A percentile compares a stretch with the other conserved stretches of the same genome.
Evolutionary conservation across 2,113 vertebrate genomes (phyloP).

Genomic region (Petroica traversi): DNA sequence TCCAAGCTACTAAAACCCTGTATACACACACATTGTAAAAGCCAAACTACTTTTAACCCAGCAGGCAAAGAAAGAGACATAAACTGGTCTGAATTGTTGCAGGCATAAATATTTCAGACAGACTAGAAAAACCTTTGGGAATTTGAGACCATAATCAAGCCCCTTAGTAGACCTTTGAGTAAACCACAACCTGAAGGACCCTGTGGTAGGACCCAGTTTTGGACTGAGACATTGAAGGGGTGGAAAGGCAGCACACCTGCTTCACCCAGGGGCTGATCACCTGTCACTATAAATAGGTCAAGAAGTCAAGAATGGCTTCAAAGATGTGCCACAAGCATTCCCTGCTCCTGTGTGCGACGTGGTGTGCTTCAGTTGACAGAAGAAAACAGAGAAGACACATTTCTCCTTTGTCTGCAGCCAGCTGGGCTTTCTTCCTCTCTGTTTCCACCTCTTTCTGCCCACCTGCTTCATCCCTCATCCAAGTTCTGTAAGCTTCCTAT

Average conservation of each 20-base stretch:
- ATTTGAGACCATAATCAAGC: not conserved
- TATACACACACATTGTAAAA: not conserved
- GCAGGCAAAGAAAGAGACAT: not conserved
- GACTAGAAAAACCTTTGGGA: not conserved
- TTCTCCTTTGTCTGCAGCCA: not conserved
- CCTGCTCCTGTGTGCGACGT: not conserved
- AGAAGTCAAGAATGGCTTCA: not conserved
- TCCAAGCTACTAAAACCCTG: not conserved
- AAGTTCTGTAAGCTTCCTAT: not conserved
- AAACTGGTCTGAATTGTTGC: not conserved
- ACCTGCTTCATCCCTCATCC: not conserved
- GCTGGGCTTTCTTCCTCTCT: not conserved
- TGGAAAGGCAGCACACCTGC: rapidly evolving
- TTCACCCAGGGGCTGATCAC: not conserved
- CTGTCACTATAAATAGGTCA: not conserved
- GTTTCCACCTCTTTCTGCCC: not conserved
- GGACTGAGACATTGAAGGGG: not conserved
- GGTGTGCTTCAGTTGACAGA: not conserved
- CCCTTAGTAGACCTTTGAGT: not conserved
- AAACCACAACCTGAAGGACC: not conserved
- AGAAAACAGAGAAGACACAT: not conserved
- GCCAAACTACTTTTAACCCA: not conserved
- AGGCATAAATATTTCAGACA: not conserved
- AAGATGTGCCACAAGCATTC: not conserved
- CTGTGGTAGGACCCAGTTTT: not conserved